Conservation (phyloP, 2,113 vertebrate genomes). For the Opisthocomus hoazin region DNA sequence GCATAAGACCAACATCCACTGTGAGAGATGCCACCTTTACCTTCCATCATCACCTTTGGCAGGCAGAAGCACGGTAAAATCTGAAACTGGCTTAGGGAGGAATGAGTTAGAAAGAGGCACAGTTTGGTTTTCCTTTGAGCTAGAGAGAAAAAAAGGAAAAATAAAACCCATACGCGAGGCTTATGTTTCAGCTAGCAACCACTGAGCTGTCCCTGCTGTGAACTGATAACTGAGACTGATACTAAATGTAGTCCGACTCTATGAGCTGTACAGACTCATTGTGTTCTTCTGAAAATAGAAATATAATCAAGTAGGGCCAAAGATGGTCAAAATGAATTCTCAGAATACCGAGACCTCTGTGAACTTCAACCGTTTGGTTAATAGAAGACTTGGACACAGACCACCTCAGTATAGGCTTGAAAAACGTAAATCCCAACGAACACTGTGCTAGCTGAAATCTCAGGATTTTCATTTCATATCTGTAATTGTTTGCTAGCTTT, state of each 20-base stretch:
- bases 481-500: background rate
- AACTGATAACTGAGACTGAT: slow-evolving; percentile 56
- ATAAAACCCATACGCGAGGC: background rate
- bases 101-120: background rate
- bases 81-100: background rate
- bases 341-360: background rate
- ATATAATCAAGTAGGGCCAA: slow-evolving; percentile 49
- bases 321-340: slow-evolving; percentile 13
- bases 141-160: background rate
- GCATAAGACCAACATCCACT: background rate
- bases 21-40: background rate
- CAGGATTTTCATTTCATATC: background rate
- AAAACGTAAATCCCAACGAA: background rate
- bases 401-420: background rate
- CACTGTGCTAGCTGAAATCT: background rate
- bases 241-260: slow-evolving; percentile 57
- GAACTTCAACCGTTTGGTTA: background rate
- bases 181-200: slow-evolving; percentile 54
- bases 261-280: slow-evolving; percentile 32
- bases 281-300: slow-evolving; percentile 39
- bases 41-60: background rate
- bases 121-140: slow-evolving; percentile 22
- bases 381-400: slow-evolving; percentile 12
- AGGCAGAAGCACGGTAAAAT: background rate
- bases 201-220: slow-evolving; percentile 44